These are phyloP conservation scores for Hetaerina titia DNA, from an alignment of 2,888 invertebrate genomes.

Conservation along the genomic window DNA sequence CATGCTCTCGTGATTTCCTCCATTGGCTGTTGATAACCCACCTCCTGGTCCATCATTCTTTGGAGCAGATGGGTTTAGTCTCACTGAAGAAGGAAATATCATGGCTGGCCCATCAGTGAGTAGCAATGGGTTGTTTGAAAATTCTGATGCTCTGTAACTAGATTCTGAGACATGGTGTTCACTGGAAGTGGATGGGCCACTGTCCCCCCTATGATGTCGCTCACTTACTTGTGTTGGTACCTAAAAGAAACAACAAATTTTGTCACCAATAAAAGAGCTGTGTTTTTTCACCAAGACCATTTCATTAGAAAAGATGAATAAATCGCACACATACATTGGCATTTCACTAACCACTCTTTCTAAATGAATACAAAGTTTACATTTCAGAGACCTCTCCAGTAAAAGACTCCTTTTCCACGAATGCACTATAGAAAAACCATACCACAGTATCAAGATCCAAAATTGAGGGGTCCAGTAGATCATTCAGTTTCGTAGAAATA, in stretches of 20 bases:
- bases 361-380: too few relatives aligned
- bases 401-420: too few relatives aligned
- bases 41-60: neutral
- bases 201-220: neutral
- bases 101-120: neutral
- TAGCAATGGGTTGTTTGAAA: neutral
- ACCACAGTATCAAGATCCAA: too few relatives aligned
- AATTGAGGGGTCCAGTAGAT: too few relatives aligned
- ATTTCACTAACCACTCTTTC: too few relatives aligned
- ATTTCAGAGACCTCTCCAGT: too few relatives aligned
- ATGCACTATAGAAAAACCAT: too few relatives aligned
- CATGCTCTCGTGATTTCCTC: slow-evolving; percentile 71
- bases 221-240: slow-evolving; percentile 85
- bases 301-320: too few relatives aligned
- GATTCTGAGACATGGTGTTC: slow-evolving; percentile 44
- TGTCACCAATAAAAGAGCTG: too few relatives aligned
- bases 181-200: neutral
- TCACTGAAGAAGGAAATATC: neutral
- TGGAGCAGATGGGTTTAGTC: neutral
- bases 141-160: slow-evolving; percentile 27
- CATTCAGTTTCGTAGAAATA: too few relatives aligned
- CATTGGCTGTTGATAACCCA: slow-evolving; percentile 72
- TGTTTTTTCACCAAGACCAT: too few relatives aligned
- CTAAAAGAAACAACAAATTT: slow-evolving; percentile 75
- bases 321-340: too few relatives aligned